Evolutionary conservation across 2,797 vertebrate species (phyloP).

Genomic region (Kryptolebias ocellatus): DNA sequence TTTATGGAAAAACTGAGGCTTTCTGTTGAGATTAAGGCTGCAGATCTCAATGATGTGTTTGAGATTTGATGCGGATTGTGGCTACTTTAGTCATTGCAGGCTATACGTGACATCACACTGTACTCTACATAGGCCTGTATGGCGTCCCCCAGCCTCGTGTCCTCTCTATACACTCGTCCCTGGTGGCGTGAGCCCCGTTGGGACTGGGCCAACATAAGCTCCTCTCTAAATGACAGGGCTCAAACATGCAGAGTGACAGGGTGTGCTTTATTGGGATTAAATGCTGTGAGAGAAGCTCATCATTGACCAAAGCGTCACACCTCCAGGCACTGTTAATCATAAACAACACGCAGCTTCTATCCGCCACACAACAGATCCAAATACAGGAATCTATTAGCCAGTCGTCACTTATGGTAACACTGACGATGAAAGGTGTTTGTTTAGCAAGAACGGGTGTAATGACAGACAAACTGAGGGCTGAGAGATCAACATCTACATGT

Average conservation of each 20-base stretch:
- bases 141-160: conserved; percentile 12
- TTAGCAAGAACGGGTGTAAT: conserved; percentile 40
- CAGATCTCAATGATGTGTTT: conserved; percentile 47
- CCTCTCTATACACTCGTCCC: conserved; percentile 19
- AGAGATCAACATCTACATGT: conserved; percentile 38
- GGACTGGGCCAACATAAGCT: conserved; percentile 47
- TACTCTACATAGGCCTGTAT: conserved; percentile 18
- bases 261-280: conserved; percentile 73
- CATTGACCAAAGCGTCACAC: conserved; percentile 57
- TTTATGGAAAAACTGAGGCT: conserved; percentile 42
- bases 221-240: conserved; percentile 63
- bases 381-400: conserved; percentile 43
- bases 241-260: conserved; percentile 56
- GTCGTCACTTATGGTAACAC: conserved; percentile 21
- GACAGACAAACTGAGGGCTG: conserved; percentile 17
- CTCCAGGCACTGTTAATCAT: conserved; percentile 76
- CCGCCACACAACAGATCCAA: conserved; percentile 45
- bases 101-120: conserved; percentile 46
- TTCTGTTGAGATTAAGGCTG: conserved; percentile 61
- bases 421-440: conserved; percentile 45
- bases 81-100: conserved; percentile 66
- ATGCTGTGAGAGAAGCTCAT: conserved; percentile 49
- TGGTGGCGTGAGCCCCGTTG: conserved; percentile 23
- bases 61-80: conserved; percentile 58
- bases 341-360: conserved; percentile 56